Conservation (phyloP, 2,113 vertebrate species). For the Oreotrochilus melanogaster region DNA sequence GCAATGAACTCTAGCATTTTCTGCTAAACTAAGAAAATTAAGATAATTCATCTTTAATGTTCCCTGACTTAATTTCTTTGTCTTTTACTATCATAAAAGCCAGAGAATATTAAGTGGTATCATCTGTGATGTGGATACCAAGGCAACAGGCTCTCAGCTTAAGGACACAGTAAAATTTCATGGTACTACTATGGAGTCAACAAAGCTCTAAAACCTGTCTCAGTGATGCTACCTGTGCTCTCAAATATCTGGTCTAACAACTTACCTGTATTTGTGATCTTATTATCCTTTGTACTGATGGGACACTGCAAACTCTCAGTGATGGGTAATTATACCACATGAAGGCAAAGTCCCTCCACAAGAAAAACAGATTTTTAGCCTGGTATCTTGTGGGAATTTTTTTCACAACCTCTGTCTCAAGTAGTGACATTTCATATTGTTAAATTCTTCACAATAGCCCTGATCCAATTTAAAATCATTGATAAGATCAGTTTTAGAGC, state of each 20-base stretch:
- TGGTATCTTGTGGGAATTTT: background rate
- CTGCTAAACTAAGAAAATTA: background rate
- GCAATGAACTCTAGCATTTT: background rate
- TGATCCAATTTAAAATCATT: background rate
- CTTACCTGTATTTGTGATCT: background rate
- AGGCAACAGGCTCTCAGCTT: background rate
- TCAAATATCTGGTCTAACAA: background rate
- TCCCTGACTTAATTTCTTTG: slow-evolving; percentile 17
- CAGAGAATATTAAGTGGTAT: background rate
- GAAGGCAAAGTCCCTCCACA: background rate
- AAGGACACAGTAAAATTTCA: background rate
- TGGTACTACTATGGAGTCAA: background rate
- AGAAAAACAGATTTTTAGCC: background rate
- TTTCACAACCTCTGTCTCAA: background rate
- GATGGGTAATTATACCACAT: rapidly evolving
- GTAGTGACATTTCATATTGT: background rate
- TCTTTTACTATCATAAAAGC: background rate
- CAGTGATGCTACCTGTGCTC: background rate
- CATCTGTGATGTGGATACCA: background rate
- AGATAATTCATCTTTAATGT: slow-evolving; percentile 2
- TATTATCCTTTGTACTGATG: background rate
- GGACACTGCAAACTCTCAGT: background rate
- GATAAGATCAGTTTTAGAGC: background rate
- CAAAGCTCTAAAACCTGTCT: background rate
- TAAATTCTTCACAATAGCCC: background rate